phyloP scores from a whole-genome alignment of 2,888 invertebrate genomes.

The Agriopis aurantiaria region DNA sequence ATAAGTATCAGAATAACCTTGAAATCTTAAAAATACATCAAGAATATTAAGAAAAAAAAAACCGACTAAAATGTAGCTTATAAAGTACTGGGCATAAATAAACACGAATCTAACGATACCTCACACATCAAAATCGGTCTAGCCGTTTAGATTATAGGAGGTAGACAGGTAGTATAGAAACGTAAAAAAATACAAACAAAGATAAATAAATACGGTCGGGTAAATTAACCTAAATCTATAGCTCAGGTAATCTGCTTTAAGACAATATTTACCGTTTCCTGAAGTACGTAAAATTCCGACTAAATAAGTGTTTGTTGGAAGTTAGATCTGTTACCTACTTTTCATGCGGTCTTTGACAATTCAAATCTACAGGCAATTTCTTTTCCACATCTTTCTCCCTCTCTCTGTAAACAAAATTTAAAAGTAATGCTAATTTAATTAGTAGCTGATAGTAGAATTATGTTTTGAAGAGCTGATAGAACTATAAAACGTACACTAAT shows the following conservation, averaged over 20 bases:
- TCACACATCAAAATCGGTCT: no score
- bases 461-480: slow-evolving; percentile 7
- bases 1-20: not conserved
- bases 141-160: no score
- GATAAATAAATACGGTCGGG: no score
- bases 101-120: no score
- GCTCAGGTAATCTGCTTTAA: no score
- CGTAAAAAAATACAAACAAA: no score
- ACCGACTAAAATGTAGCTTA: no score
- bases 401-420: slow-evolving; percentile 59
- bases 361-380: slow-evolving; percentile 62
- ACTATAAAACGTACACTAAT: slow-evolving; percentile 50
- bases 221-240: no score
- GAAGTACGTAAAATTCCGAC: no score
- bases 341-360: slow-evolving; percentile 76
- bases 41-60: not conserved
- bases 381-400: slow-evolving; percentile 73
- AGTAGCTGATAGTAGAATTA: not conserved
- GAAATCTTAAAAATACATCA: not conserved
- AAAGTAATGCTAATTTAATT: not conserved
- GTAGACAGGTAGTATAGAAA: no score
- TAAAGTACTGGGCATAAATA: no score
- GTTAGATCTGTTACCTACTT: slow-evolving; percentile 42
- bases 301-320: not conserved
- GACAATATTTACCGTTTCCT: no score